Evolutionary conservation across 2,797 vertebrate species (phyloP).

Genomic region (Carapus acus): DNA sequence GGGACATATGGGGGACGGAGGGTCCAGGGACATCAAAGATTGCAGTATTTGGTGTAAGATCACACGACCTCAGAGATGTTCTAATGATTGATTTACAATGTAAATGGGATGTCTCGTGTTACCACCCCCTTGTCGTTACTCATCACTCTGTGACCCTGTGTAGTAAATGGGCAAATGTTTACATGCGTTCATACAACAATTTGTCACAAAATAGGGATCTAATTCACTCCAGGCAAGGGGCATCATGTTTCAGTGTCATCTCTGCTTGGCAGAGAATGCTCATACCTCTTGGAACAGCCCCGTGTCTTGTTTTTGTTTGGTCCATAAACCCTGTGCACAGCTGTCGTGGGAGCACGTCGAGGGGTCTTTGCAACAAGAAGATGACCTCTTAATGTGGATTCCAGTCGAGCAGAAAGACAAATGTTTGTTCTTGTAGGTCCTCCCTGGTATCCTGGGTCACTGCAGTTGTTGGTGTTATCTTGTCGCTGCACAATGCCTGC

Average conservation of each 20-base stretch:
- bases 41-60: constrained; percentile 46
- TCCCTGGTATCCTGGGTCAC: constrained; percentile 44
- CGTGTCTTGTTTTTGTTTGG: constrained; percentile 59
- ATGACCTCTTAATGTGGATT: constrained; percentile 67
- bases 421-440: constrained; percentile 51
- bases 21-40: constrained; percentile 59
- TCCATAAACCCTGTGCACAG: constrained; percentile 54
- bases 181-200: constrained; percentile 20
- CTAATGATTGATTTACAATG: constrained; percentile 55
- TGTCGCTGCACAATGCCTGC: constrained; percentile 29
- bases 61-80: constrained; percentile 43
- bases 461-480: constrained; percentile 54
- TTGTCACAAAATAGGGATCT: constrained; percentile 38
- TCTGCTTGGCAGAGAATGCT: constrained; percentile 32
- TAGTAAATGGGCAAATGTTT: constrained; percentile 23
- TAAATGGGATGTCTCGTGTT: constrained; percentile 47
- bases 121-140: constrained; percentile 26
- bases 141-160: constrained; percentile 14
- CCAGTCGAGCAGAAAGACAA: constrained; percentile 58
- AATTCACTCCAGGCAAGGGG: constrained; percentile 18
- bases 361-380: constrained; percentile 41
- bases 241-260: constrained; percentile 15
- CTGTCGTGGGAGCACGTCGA: constrained; percentile 53
- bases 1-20: constrained; percentile 61
- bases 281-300: constrained; percentile 32